Percentiles rank a stretch among this genome's conserved stretches.
phyloP scores from a whole-genome alignment of 2,113 vertebrate genomes.

The Orycteropus afer region DNA sequence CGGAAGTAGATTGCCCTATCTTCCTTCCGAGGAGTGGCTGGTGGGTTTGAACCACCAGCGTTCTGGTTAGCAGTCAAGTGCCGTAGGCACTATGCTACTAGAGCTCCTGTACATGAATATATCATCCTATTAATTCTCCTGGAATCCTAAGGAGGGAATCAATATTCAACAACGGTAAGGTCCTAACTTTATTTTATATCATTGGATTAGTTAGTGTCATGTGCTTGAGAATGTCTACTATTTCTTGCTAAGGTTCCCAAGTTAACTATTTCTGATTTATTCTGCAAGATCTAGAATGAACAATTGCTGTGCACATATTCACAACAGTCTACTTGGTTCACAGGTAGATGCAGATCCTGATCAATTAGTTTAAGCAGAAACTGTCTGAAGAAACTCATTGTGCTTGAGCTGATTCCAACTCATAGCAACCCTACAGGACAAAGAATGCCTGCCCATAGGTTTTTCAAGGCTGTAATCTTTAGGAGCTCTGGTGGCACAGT shows the following conservation, averaged over 20 bases:
- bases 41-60: too few relatives aligned
- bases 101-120: accelerated
- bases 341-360: neutral
- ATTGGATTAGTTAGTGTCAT: neutral
- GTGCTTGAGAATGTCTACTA: neutral
- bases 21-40: too few relatives aligned
- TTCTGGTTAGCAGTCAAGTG: too few relatives aligned
- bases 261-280: neutral
- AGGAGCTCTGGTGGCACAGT: too few relatives aligned
- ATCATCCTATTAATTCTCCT: neutral
- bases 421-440: too few relatives aligned
- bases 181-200: neutral
- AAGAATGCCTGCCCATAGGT: too few relatives aligned
- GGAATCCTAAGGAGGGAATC: neutral
- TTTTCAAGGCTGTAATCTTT: too few relatives aligned
- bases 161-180: neutral
- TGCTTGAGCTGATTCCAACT: too few relatives aligned
- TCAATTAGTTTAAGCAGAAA: neutral
- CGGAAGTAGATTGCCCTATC: too few relatives aligned
- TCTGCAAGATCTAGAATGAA: neutral
- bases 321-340: neutral
- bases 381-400: too few relatives aligned
- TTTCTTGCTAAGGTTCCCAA: neutral
- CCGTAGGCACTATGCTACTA: too few relatives aligned
- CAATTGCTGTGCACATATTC: neutral